These are phyloP conservation scores for Cichladusa arquata DNA, from an alignment of 2,113 vertebrate genomes.

Conservation along the genomic window DNA sequence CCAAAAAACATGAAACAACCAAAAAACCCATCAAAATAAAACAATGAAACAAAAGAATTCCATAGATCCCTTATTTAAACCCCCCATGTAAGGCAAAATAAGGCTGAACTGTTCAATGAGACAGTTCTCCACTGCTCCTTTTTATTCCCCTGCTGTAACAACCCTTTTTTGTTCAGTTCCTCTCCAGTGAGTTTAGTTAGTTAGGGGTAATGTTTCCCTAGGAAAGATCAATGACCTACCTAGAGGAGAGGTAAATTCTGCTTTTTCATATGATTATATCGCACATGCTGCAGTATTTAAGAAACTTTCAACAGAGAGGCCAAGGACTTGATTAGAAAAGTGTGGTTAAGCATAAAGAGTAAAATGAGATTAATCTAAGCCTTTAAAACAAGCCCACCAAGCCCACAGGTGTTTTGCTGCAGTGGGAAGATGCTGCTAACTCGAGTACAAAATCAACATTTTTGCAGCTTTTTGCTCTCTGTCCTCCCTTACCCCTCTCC, in stretches of 20 bases:
- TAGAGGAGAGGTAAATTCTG: not conserved
- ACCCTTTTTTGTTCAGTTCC: not conserved
- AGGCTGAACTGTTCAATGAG: not conserved
- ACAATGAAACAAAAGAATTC: not conserved
- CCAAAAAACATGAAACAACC: fast-evolving
- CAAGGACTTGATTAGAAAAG: not conserved
- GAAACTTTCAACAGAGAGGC: not conserved
- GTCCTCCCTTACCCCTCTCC: not conserved
- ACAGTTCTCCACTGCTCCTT: fast-evolving
- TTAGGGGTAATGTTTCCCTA: not conserved
- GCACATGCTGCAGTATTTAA: not conserved
- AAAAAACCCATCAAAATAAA: not conserved
- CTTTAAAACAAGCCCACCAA: not conserved
- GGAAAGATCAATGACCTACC: not conserved
- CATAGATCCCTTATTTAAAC: not conserved
- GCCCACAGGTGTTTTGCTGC: not conserved
- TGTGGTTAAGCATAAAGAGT: not conserved
- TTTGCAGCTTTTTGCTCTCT: not conserved
- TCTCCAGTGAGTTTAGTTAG: not conserved
- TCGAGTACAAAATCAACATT: not conserved
- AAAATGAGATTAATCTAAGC: not conserved
- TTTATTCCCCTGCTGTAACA: not conserved
- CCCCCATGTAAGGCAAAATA: fast-evolving
- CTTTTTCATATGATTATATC: not conserved
- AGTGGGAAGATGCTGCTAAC: not conserved